phyloP scores from a whole-genome alignment of 35 echinoderm and acorn worm genomes.

The Nesometra sesokonis region DNA sequence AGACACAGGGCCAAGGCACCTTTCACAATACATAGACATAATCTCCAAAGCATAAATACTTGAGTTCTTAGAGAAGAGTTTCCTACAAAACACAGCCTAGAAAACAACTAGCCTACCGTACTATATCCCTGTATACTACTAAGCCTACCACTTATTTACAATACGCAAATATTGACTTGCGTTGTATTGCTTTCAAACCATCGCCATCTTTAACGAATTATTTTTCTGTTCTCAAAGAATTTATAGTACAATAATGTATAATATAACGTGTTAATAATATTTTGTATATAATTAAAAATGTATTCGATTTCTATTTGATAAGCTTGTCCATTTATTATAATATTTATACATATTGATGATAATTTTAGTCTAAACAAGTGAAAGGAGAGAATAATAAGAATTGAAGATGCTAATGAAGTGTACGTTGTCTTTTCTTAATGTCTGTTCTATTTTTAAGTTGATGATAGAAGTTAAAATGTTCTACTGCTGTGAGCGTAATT shows the following conservation, averaged over 20 bases:
- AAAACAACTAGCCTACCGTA: no score
- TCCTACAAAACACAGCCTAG: no score
- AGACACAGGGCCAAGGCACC: background rate
- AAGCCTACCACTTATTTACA: no score
- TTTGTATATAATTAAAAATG: background rate
- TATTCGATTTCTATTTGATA: background rate
- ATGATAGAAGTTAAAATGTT: background rate
- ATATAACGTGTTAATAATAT: background rate
- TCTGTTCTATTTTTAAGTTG: background rate
- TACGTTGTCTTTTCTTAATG: background rate
- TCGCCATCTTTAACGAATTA: no score
- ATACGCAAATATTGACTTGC: background rate
- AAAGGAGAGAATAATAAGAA: background rate
- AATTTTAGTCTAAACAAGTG: background rate
- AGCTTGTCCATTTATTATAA: background rate
- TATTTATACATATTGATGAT: background rate
- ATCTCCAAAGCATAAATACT: background rate
- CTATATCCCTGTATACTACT: no score
- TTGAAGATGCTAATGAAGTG: background rate
- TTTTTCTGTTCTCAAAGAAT: no score
- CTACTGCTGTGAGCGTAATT: background rate
- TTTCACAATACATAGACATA: background rate
- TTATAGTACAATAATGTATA: background rate
- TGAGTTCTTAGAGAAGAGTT: no score
- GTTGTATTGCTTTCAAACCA: background rate